Evolutionary conservation across 1,140 invertebrate genomes (phyloP).

Genomic region (Apis laboriosa): DNA sequence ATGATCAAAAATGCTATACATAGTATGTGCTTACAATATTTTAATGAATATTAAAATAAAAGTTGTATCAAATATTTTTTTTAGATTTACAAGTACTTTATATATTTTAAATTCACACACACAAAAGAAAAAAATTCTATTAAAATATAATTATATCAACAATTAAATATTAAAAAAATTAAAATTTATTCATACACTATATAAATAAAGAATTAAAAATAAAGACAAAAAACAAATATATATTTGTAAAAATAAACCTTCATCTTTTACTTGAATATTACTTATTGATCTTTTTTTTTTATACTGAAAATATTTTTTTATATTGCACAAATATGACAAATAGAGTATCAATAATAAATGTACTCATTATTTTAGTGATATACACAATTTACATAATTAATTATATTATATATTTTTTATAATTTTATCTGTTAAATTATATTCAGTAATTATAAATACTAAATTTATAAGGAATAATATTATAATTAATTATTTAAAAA

Average conservation of each 20-base stretch:
- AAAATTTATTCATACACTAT: conserved; percentile 26
- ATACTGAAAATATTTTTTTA: conserved; percentile 15
- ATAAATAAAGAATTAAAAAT: conserved; percentile 3
- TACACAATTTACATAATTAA: conserved; percentile 18
- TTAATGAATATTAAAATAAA: conserved; percentile 6
- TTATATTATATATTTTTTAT: not conserved
- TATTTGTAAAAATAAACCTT: conserved; percentile 1
- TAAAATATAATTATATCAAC: conserved; percentile 33
- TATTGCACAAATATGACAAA: conserved; percentile 42
- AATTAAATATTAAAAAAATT: conserved; percentile 34
- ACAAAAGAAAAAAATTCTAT: conserved; percentile 11
- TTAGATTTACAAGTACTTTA: conserved; percentile 14
- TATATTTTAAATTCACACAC: conserved; percentile 12
- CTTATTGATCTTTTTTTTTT: not conserved
- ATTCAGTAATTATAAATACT: not conserved
- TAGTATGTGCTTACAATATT: conserved; percentile 7
- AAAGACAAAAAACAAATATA: not conserved
- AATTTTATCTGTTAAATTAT: conserved; percentile 6
- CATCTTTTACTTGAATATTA: conserved; percentile 17
- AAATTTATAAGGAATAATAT: not conserved
- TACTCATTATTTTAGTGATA: conserved; percentile 1
- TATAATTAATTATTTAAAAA: conserved; percentile 17
- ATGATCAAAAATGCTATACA: conserved; percentile 17
- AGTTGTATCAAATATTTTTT: conserved; percentile 14
- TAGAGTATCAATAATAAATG: conserved; percentile 25